A percentile compares a stretch with the other conserved stretches of the same genome.
Conservation (phyloP, 2,888 invertebrate species). For the Drosophila ochracea region DNA sequence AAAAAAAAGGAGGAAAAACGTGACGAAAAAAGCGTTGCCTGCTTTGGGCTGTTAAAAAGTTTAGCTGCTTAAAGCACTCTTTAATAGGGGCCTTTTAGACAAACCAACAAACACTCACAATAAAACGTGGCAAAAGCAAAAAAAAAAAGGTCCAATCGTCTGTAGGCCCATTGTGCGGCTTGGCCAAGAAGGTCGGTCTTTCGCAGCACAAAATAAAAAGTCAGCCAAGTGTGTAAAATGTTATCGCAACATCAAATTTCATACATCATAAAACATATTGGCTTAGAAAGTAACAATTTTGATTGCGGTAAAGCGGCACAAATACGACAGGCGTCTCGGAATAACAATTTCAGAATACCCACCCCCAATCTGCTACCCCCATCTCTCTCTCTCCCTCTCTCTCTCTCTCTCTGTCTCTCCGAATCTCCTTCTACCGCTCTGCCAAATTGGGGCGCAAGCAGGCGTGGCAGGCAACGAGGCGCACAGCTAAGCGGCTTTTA, state of each 20-base stretch:
- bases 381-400: no score
- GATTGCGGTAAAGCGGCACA: constrained; percentile 76
- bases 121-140: background rate
- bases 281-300: constrained; percentile 82
- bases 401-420: background rate
- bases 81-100: constrained; percentile 38
- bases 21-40: constrained; percentile 27
- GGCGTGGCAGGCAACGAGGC: constrained; percentile 68
- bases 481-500: constrained; percentile 48
- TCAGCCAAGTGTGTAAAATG: constrained; percentile 78
- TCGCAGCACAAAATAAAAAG: constrained; percentile 57
- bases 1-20: constrained; percentile 16
- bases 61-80: constrained; percentile 39
- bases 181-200: constrained; percentile 8
- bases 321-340: constrained; percentile 42
- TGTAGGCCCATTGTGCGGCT: constrained; percentile 20
- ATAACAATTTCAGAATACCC: constrained; percentile 52
- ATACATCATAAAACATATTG: constrained; percentile 83
- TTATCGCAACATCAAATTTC: constrained; percentile 83
- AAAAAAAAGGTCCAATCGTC: constrained; percentile 35
- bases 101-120: constrained; percentile 1
- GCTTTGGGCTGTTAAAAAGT: constrained; percentile 32
- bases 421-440: constrained; percentile 7
- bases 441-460: constrained; percentile 44
- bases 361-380: background rate